A percentile compares a stretch with the other conserved stretches of the same genome.
These are phyloP conservation scores for Aphis craccivora DNA, from an alignment of 1,140 invertebrate genomes.

Conservation along the genomic window DNA sequence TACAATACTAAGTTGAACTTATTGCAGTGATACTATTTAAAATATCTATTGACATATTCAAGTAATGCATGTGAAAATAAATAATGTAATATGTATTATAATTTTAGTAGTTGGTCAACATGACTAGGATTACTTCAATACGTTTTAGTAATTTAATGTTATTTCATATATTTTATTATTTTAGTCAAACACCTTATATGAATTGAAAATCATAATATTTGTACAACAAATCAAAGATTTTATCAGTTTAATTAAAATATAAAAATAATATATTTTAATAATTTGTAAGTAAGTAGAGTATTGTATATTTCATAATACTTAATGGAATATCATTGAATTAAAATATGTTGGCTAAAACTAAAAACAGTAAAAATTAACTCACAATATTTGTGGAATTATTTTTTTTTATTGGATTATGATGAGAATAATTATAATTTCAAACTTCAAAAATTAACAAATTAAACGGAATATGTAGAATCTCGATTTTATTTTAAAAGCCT, in stretches of 20 bases:
- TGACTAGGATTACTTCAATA: not conserved
- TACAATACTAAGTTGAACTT: not conserved
- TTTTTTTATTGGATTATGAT: conserved; percentile 43
- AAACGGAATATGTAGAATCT: not conserved
- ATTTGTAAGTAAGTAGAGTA: not conserved
- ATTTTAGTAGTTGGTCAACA: not conserved
- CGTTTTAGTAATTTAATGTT: not conserved
- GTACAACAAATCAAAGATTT: not conserved
- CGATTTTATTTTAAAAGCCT: not conserved
- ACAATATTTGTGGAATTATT: not conserved
- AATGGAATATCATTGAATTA: not conserved
- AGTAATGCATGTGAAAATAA: not conserved
- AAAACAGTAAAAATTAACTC: not conserved
- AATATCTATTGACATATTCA: too few relatives aligned
- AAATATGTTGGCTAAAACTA: not conserved
- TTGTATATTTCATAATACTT: not conserved
- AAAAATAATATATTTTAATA: conserved; percentile 3
- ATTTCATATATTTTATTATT: not conserved
- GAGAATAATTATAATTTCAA: conserved; percentile 26
- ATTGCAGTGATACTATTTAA: not conserved
- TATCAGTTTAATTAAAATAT: not conserved
- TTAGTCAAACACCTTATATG: not conserved
- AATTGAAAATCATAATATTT: not conserved
- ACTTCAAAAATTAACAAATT: conserved; percentile 13
- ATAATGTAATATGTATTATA: not conserved